Conservation (phyloP, 1,140 invertebrate genomes). For the Armadillidium nasatum region DNA sequence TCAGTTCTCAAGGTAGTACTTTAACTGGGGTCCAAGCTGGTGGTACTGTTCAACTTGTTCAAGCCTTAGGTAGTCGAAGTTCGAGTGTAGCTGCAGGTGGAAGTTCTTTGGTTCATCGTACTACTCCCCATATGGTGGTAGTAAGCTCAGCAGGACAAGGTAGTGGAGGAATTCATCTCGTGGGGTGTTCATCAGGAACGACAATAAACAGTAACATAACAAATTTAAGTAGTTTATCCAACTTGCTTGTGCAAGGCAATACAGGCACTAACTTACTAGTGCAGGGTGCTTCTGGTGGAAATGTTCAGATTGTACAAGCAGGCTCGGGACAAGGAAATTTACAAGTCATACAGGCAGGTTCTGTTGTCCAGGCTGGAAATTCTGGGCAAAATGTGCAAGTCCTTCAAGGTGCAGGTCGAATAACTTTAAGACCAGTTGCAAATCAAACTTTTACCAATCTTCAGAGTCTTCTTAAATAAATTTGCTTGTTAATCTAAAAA, state of each 20-base stretch:
- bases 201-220: background rate
- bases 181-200: background rate
- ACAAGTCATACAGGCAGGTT: background rate
- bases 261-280: background rate
- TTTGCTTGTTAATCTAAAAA: background rate
- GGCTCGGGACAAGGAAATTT: background rate
- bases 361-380: background rate
- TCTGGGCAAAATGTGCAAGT: conserved; percentile 30
- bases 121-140: background rate
- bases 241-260: background rate
- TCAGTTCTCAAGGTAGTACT: conserved; percentile 2
- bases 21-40: background rate
- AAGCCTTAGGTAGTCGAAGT: background rate
- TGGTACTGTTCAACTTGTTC: conserved; percentile 24
- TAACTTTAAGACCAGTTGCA: conserved; percentile 38
- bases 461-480: conserved; percentile 41
- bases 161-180: background rate
- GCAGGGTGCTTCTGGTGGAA: background rate
- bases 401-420: conserved; percentile 33
- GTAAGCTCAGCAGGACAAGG: background rate
- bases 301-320: background rate
- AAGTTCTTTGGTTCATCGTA: background rate
- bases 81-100: background rate
- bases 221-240: background rate
- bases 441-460: conserved; percentile 42